Base-by-base conservation (phyloP, 1,140 invertebrate species). In the Ceratina japonica region DNA sequence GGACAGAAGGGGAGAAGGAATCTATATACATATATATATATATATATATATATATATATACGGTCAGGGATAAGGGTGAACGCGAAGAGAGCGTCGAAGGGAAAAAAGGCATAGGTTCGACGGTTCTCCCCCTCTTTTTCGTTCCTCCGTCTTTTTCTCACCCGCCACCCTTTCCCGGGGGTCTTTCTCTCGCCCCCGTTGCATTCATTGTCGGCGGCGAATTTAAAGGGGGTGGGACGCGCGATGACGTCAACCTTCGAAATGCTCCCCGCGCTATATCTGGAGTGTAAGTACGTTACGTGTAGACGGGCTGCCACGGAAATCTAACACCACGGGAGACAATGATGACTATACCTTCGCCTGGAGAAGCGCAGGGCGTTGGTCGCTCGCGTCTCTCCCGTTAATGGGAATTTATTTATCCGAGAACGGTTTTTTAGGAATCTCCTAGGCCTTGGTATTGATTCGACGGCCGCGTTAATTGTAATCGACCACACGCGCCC, bases 181-280 rank as follows among this genome's bases (percentile, higher is more conserved):
- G 74, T 79, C 56, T 37, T 15, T n/a, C 52, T 65, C 15, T 75
- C 63, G 52, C 75, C 71, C 56, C 27, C 56, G 75, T 84, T 80
- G 84, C 77, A 87, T 87, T 86, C 37, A 44, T 44, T 44, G 37
- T 44, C 76, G 87, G 63, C 73, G 72, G 68, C 5, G 71, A 84
- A 86, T 87, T 87, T 84, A 83, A 86, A 83, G 80, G 80, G 82
- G 79, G 84, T 80, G 83, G 80, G 75, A 83, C 75, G 68, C 51
- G 64, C n/a, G 77, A 89, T 89, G 88, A 89, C 87, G 88, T 89
- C 88, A 89, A 86, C 85, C 81, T 79, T 80, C 79, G 75, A 84
- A 88, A 86, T 81, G 79, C 80, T 86, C 80, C 83, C 80, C 54
- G 58, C 75, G 62, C 79, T 85, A 81, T 81, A 84, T 85, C 79